These are phyloP conservation scores for Eueremaeus valkanovi DNA, from an alignment of 2,888 invertebrate genomes.

Conservation along the genomic window DNA sequence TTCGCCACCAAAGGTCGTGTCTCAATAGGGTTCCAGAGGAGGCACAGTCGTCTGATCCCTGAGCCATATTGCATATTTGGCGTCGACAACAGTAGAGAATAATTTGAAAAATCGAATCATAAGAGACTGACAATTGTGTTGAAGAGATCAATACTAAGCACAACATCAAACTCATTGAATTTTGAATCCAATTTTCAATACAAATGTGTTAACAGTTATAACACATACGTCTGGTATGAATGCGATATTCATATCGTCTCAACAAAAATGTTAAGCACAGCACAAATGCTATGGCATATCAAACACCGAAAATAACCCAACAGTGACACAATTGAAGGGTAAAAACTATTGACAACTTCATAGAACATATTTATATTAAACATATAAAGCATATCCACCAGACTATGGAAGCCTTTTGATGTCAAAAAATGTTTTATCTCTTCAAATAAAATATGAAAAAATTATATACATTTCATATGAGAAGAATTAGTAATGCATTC, in stretches of 20 bases:
- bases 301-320: neutral
- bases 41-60: neutral
- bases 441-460: neutral
- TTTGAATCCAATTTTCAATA: no score
- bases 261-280: neutral
- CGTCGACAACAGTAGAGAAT: neutral
- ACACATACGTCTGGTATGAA: no score
- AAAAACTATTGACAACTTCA: conserved; percentile 21
- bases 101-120: neutral
- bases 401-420: neutral
- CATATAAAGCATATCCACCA: neutral
- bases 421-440: conserved; percentile 31
- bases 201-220: no score
- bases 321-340: conserved; percentile 20
- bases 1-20: conserved; percentile 22
- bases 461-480: neutral
- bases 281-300: neutral
- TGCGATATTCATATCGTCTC: neutral
- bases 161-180: neutral
- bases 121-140: neutral
- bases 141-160: neutral
- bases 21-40: neutral
- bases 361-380: neutral
- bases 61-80: neutral
- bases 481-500: no score